These are phyloP conservation scores for Mesembrinibis cayennensis DNA, from an alignment of 2,113 vertebrate genomes.

Conservation along the genomic window DNA sequence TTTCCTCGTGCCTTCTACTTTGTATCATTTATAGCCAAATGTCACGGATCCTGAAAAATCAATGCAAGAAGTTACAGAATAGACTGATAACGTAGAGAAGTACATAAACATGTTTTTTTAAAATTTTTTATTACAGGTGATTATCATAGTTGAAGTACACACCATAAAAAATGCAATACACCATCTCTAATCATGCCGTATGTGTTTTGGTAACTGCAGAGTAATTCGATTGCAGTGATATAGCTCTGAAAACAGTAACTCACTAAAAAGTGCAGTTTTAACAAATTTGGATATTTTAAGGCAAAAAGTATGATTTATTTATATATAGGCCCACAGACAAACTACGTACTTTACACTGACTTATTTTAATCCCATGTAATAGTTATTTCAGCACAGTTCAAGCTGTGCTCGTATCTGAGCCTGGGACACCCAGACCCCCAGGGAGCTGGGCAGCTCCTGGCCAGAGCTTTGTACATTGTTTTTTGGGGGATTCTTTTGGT, in stretches of 20 bases:
- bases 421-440: background rate
- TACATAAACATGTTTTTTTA: background rate
- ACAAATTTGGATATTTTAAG: background rate
- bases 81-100: background rate
- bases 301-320: background rate
- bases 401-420: background rate
- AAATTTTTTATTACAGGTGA: constrained; percentile 25
- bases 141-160: constrained; percentile 42
- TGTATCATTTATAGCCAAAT: background rate
- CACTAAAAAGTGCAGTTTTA: background rate
- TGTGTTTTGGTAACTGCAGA: background rate
- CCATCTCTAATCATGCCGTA: background rate
- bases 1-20: background rate
- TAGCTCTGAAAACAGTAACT: background rate
- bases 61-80: constrained; percentile 17
- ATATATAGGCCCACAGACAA: background rate
- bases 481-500: background rate
- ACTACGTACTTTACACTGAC: background rate
- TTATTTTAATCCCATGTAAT: background rate
- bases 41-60: background rate
- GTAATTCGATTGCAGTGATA: fast-evolving
- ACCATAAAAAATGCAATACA: constrained; percentile 6
- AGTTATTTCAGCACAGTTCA: background rate
- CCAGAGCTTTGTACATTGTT: background rate
- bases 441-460: background rate